phyloP scores from a whole-genome alignment of 2,888 invertebrate genomes.

The Zaprionus lineosus region DNA sequence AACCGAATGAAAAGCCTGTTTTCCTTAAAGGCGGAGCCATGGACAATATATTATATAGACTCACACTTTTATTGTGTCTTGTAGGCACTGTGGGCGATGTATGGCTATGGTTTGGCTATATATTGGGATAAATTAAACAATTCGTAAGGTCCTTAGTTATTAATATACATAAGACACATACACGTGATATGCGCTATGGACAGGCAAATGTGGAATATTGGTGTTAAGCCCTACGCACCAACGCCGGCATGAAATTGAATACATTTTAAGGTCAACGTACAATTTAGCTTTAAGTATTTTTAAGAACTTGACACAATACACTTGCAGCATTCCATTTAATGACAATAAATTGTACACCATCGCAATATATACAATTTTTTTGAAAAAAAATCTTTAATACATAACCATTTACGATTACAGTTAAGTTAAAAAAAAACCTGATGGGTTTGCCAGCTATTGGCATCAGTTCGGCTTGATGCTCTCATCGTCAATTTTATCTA shows the following conservation, averaged over 20 bases:
- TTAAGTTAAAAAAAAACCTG: neutral
- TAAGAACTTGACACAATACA: too few species aligned
- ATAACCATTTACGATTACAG: conserved; percentile 5
- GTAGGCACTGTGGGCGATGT: conserved; percentile 72
- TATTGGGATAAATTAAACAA: conserved; percentile 30
- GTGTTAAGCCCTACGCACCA: too few species aligned
- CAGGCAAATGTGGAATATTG: too few species aligned
- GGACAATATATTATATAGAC: conserved; percentile 83
- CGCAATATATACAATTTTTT: conserved; percentile 1
- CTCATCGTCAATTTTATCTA: conserved; percentile 83
- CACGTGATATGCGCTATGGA: too few species aligned
- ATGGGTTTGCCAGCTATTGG: neutral
- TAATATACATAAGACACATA: too few species aligned
- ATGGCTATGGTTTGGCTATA: conserved; percentile 50
- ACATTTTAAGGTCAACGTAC: conserved; percentile 20
- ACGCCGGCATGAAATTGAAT: conserved; percentile 28
- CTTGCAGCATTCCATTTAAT: conserved; percentile 27
- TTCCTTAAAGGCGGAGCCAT: conserved; percentile 83
- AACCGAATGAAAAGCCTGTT: conserved; percentile 83
- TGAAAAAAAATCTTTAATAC: conserved; percentile 26
- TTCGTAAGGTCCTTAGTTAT: too few species aligned
- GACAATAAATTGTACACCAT: conserved; percentile 21
- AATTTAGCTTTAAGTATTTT: neutral
- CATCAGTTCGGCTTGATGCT: conserved; percentile 36
- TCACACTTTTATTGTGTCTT: conserved; percentile 80